Percentiles rank a stretch among this genome's conserved stretches.
Evolutionary conservation across 2,797 vertebrate species (phyloP).

Genomic region (Pogoniulus pusillus): DNA sequence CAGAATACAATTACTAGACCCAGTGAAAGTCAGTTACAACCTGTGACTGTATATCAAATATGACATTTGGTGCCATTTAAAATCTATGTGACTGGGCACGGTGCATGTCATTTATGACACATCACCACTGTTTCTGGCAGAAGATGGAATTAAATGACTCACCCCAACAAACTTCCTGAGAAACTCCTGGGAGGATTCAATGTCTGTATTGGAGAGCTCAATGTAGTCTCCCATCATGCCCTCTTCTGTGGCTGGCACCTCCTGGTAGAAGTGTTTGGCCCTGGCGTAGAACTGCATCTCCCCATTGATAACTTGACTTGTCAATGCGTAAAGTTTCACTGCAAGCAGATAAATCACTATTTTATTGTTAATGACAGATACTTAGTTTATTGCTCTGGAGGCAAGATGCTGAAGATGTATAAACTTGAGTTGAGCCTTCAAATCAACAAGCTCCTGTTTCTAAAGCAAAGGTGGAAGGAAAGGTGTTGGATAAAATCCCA

Average conservation of each 20-base stretch:
- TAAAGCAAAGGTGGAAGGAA: background rate
- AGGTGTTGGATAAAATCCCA: background rate
- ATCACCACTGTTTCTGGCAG: background rate
- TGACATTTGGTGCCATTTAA: background rate
- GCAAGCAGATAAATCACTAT: conserved; percentile 60
- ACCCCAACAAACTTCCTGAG: conserved; percentile 93
- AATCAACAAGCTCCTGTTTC: background rate
- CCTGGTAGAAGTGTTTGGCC: conserved; percentile 91
- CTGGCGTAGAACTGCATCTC: conserved; percentile 97
- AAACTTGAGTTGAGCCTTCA: background rate
- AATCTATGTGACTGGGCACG: background rate
- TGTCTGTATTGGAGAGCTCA: conserved; percentile 87
- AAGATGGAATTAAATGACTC: conserved; percentile 66
- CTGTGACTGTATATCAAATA: background rate
- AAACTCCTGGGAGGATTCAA: conserved; percentile 88
- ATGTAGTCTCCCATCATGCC: conserved; percentile 97
- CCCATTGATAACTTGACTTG: conserved; percentile 92
- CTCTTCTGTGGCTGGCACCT: conserved; percentile 91
- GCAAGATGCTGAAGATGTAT: background rate
- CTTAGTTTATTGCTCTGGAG: background rate
- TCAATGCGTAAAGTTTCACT: conserved; percentile 95
- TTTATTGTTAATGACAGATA: background rate
- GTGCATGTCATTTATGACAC: background rate
- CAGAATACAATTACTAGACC: background rate
- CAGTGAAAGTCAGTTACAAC: background rate